Evolutionary conservation across 2,888 invertebrate species (phyloP), one percentile per base, ranked within the genome.

Genomic region (Zygaena filipendulae): DNA sequence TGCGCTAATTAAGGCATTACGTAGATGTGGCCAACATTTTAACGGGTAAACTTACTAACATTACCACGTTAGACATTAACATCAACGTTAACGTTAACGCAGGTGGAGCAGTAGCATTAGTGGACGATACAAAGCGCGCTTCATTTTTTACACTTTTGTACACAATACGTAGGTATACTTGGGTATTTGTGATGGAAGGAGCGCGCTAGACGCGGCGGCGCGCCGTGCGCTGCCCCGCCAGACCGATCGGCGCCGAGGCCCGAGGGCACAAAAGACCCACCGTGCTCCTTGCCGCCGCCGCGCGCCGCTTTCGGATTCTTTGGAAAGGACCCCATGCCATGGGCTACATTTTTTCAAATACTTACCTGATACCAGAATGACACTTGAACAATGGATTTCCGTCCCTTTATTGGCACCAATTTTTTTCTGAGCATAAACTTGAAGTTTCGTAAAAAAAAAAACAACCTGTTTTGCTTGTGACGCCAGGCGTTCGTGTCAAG

Each of bases 391-490:
- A 79, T 71, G 68, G 70, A 66, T 75, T 79, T 79, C 79, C 79
- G 79, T 75, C 74, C 77, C 60, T 79, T 75, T 75, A 77, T 77
- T 79, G 74, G 77, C 77, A 77, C 77, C 77, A 71, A 59, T 66
- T 71, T 77, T 79, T 79, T 79, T 75, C 71, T 69, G 45, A 48
- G 49, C 53, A 55, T n/a, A n/a, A n/a, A n/a, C 57, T 63, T 54
- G 69, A 58, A 60, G 57, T 54, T 61, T n/a, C n/a, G 48, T 57
- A 53, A 61, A 69, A 57, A 60, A 62, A 68, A 69, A 64, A 54
- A 59, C 64, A 74, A 77, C 77, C 75, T 77, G 77, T 71, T 68
- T 47, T n/a, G n/a, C n/a, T n/a, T n/a, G n/a, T n/a, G n/a, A n/a
- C n/a, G n/a, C n/a, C n/a, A n/a, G n/a, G n/a, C n/a, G n/a, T n/a